These are phyloP conservation scores for Euura lappo DNA, from an alignment of 1,140 invertebrate species.

Conservation along the genomic window DNA sequence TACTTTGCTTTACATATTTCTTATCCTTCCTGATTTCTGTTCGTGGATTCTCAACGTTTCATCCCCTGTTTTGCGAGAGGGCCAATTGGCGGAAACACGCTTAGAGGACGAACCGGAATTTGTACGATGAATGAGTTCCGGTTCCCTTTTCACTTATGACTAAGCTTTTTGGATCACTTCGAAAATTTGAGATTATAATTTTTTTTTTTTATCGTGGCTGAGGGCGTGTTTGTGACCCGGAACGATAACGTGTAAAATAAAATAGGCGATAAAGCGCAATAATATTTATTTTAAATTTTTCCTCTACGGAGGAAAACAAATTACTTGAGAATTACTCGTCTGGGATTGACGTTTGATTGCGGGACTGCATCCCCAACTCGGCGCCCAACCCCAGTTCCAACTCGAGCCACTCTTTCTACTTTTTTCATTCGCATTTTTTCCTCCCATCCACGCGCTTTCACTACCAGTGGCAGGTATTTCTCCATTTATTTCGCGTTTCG, in stretches of 20 bases:
- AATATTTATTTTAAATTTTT: slow-evolving; percentile 19
- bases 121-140: background rate
- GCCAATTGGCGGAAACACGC: background rate
- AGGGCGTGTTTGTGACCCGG: background rate
- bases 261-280: slow-evolving; percentile 27
- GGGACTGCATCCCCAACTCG: slow-evolving; percentile 19
- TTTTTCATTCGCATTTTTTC: background rate
- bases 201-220: background rate
- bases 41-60: no score
- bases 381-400: slow-evolving; percentile 28
- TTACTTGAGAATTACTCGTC: slow-evolving; percentile 48
- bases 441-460: background rate
- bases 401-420: slow-evolving; percentile 26
- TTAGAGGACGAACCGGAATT: background rate
- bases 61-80: no score
- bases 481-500: slow-evolving; percentile 26
- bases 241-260: slow-evolving; percentile 34
- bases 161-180: no score
- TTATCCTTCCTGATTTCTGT: background rate
- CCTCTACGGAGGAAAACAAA: slow-evolving; percentile 36
- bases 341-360: slow-evolving; percentile 53
- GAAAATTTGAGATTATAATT: background rate
- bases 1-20: slow-evolving; percentile 58
- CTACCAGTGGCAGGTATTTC: background rate
- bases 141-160: background rate